phyloP scores from a whole-genome alignment of 1,140 invertebrate species.

The Anastrepha obliqua region DNA sequence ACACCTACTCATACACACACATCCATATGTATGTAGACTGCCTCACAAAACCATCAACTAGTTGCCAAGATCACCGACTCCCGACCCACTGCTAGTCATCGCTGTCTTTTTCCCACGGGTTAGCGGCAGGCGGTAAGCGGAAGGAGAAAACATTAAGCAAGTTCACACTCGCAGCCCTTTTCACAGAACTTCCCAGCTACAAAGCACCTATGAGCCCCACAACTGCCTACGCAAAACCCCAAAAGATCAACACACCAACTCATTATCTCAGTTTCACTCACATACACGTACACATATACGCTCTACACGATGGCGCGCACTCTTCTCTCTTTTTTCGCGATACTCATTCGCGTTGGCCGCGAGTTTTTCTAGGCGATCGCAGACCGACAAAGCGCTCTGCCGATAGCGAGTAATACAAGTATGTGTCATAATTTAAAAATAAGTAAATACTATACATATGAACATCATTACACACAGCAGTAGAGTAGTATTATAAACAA shows the following conservation, averaged over 20 bases:
- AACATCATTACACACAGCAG: not conserved
- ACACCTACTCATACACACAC: not conserved
- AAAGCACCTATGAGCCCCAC: not conserved
- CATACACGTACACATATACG: not conserved
- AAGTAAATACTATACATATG: slow-evolving; percentile 31
- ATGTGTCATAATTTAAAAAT: slow-evolving; percentile 60
- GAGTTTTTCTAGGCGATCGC: not conserved
- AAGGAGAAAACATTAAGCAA: not conserved
- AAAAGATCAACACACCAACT: not conserved
- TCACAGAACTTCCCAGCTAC: too few relatives aligned
- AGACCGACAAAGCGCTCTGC: slow-evolving; percentile 12
- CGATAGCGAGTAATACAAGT: slow-evolving; percentile 28
- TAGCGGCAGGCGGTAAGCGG: too few relatives aligned
- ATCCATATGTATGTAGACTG: not conserved
- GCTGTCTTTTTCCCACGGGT: not conserved
- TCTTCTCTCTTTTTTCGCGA: too few relatives aligned
- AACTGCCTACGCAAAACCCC: not conserved
- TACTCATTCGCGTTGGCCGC: not conserved
- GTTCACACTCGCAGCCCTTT: not conserved
- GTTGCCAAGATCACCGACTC: too few relatives aligned
- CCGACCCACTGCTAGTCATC: not conserved
- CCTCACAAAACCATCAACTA: too few relatives aligned
- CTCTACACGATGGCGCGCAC: not conserved
- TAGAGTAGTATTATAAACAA: not conserved
- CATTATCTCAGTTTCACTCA: not conserved